Conservation (phyloP, 2,888 invertebrate genomes). For the Orthosia gracilis region DNA sequence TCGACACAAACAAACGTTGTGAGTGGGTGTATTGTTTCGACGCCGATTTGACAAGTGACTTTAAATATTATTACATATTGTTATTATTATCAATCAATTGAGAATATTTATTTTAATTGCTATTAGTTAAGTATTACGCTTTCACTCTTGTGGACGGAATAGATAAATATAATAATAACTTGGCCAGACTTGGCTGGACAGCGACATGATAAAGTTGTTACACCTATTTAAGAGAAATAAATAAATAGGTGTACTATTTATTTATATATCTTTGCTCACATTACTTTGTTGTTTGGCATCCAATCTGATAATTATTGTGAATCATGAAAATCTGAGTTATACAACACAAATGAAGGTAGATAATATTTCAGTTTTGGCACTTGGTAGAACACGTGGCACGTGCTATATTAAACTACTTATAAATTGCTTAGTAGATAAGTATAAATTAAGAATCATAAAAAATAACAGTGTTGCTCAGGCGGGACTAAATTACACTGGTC, state of each 20-base stretch:
- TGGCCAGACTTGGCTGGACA: slow-evolving; percentile 2
- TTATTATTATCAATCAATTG: slow-evolving; percentile 8
- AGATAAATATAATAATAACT: slow-evolving; percentile 6
- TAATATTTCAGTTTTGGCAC: too few species aligned
- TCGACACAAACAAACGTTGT: too few species aligned
- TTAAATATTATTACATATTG: slow-evolving; percentile 1
- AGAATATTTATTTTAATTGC: slow-evolving; percentile 6
- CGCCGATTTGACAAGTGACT: too few species aligned
- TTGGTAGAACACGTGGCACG: slow-evolving; percentile 1
- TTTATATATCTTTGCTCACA: slow-evolving; percentile 1
- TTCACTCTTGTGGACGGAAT: slow-evolving; percentile 3
- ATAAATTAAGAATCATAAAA: neutral
- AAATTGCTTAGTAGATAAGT: slow-evolving; percentile 1
- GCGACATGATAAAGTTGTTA: slow-evolving; percentile 4
- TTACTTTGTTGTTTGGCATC: slow-evolving; percentile 7
- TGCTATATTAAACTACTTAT: neutral
- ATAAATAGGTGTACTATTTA: too few species aligned
- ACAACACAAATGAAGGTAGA: slow-evolving; percentile 7
- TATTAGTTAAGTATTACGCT: slow-evolving; percentile 3
- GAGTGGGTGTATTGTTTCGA: too few species aligned
- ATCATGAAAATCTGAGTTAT: neutral
- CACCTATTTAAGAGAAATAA: too few species aligned
- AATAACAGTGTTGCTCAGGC: slow-evolving; percentile 3
- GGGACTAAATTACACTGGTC: slow-evolving; percentile 2
- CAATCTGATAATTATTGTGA: slow-evolving; percentile 8